phyloP scores from a whole-genome alignment of 2,113 vertebrate genomes.

The Engystomops pustulosus region DNA sequence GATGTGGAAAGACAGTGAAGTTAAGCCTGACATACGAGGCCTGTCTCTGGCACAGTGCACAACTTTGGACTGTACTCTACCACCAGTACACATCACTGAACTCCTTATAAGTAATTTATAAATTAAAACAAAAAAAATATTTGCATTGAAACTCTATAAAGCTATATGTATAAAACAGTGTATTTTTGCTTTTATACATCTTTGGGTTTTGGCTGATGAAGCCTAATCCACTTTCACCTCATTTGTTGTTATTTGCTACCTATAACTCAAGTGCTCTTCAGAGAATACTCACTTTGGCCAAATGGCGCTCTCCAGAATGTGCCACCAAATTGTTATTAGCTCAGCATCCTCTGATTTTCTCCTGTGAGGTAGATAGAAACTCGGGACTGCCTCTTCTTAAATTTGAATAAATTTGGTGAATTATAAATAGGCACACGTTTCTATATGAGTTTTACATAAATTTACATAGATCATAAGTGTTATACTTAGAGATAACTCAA shows the following conservation, averaged over 20 bases:
- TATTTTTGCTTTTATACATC: not conserved
- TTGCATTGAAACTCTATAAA: constrained; percentile 9
- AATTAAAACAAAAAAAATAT: not conserved
- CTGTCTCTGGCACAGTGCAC: too few relatives aligned
- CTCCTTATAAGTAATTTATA: too few relatives aligned
- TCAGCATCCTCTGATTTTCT: not conserved
- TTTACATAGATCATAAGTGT: not conserved
- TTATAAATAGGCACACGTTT: not conserved
- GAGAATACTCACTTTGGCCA: constrained; percentile 24
- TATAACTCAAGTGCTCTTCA: constrained; percentile 37
- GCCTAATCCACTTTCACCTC: constrained; percentile 26
- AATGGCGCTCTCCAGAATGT: constrained; percentile 25
- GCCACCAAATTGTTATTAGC: constrained; percentile 23
- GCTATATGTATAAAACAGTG: too few relatives aligned
- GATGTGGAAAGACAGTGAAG: too few relatives aligned
- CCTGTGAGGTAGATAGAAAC: not conserved
- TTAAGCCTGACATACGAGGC: too few relatives aligned
- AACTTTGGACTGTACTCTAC: too few relatives aligned
- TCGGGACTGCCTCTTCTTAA: not conserved
- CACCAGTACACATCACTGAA: too few relatives aligned
- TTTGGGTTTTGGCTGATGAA: constrained; percentile 23
- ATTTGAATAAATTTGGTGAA: not conserved
- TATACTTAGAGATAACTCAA: not conserved
- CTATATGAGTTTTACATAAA: too few relatives aligned
- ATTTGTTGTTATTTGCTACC: constrained; percentile 29